These are phyloP conservation scores for Coracias cyanogaster DNA, from an alignment of 2,797 vertebrate genomes.

Conservation along the genomic window DNA sequence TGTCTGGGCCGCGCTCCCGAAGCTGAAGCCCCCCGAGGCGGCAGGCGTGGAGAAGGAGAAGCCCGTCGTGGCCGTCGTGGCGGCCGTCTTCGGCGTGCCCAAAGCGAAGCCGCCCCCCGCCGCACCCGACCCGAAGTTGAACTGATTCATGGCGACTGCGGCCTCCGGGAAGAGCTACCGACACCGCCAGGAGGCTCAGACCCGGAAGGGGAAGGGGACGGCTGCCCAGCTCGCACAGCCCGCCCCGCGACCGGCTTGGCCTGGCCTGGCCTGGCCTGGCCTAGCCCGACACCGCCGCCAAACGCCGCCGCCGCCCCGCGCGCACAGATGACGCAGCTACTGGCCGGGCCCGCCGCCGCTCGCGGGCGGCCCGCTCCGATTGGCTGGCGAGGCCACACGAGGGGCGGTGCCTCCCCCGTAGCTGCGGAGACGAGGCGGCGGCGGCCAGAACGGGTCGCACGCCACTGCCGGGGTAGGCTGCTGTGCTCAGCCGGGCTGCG, in stretches of 20 bases:
- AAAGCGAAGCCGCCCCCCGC: conserved; percentile 82
- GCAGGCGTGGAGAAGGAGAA: conserved; percentile 74
- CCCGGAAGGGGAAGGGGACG: too few relatives aligned
- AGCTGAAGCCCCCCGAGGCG: conserved; percentile 76
- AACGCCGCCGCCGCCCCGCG: background rate
- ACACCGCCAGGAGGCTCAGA: fast-evolving
- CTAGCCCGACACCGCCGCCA: background rate
- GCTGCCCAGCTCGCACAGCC: background rate
- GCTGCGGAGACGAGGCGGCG: too few relatives aligned
- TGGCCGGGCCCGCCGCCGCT: background rate
- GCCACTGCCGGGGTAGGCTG: background rate
- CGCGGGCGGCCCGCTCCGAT: too few relatives aligned
- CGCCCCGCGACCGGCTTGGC: too few relatives aligned
- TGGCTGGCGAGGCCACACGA: too few relatives aligned
- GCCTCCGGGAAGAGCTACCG: too few relatives aligned
- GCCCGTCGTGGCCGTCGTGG: conserved; percentile 62
- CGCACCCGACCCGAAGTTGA: conserved; percentile 81
- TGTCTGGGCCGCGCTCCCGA: conserved; percentile 75
- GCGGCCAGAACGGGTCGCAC: too few relatives aligned
- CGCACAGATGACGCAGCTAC: background rate
- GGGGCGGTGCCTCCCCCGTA: too few relatives aligned
- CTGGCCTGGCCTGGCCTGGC: too few relatives aligned
- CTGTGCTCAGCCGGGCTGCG: background rate
- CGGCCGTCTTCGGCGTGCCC: conserved; percentile 79
- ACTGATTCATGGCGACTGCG: conserved; percentile 82